phyloP scores from a whole-genome alignment of 1,140 invertebrate genomes.

The Apolygus lucorum region DNA sequence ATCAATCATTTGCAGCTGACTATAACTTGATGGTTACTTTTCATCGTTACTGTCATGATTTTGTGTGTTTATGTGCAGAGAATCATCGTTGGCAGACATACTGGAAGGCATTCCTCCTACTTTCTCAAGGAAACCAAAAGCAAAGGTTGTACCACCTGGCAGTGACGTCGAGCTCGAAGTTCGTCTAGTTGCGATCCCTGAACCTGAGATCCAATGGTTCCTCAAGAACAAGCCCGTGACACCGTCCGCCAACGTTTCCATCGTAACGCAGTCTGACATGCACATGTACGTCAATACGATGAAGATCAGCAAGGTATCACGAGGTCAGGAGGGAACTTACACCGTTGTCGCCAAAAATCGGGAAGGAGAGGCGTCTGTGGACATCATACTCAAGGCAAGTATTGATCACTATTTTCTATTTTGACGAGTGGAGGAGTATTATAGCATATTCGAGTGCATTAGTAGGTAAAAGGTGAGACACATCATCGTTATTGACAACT shows the following conservation, averaged over 20 bases:
- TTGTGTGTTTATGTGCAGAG: constrained; percentile 42
- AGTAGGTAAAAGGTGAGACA: constrained; percentile 7
- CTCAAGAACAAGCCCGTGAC: constrained; percentile 62
- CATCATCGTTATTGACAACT: no score
- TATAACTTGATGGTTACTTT: constrained; percentile 15
- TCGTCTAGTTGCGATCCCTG: constrained; percentile 76
- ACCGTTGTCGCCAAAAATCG: constrained; percentile 79
- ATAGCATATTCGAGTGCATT: no score
- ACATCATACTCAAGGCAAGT: constrained; percentile 66
- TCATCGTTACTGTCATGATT: no score
- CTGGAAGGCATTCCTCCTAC: constrained; percentile 86
- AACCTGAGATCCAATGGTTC: constrained; percentile 79
- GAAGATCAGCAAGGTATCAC: constrained; percentile 66
- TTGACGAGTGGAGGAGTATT: no score
- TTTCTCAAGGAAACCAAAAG: constrained; percentile 79
- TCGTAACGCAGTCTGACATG: constrained; percentile 73
- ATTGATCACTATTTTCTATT: no score
- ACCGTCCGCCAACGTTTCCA: constrained; percentile 55
- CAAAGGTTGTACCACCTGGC: constrained; percentile 70
- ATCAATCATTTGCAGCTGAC: background rate
- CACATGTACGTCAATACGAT: constrained; percentile 79
- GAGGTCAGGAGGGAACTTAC: constrained; percentile 73
- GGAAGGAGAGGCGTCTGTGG: constrained; percentile 77
- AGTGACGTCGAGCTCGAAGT: constrained; percentile 73
- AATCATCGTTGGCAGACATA: constrained; percentile 83